Conservation (phyloP, 2,797 vertebrate genomes). For the Spatula clypeata region DNA sequence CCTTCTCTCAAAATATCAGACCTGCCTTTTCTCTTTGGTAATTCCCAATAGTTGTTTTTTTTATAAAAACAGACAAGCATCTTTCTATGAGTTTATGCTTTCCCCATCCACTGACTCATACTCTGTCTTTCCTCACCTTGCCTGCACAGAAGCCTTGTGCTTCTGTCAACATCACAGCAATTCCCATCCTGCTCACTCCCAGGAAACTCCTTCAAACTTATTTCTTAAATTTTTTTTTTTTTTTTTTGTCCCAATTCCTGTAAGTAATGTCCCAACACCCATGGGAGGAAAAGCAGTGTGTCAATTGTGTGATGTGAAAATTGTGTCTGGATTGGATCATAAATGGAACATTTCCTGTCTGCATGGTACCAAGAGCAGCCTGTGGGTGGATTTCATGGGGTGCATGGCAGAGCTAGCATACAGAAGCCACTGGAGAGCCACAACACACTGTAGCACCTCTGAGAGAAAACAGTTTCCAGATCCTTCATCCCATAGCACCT, state of each 20-base stretch:
- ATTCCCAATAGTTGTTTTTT: background rate
- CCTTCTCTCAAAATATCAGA: background rate
- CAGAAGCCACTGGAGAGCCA: background rate
- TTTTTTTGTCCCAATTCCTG: background rate
- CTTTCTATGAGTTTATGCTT: background rate
- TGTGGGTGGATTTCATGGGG: background rate
- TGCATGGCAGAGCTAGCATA: rapidly evolving
- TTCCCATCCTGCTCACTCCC: background rate
- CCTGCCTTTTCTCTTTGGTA: background rate
- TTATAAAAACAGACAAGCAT: background rate
- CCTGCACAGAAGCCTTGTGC: background rate
- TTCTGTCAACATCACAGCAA: background rate
- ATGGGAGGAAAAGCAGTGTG: background rate
- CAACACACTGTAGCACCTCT: background rate
- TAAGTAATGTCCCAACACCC: background rate
- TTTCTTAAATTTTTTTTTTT: conserved; percentile 14
- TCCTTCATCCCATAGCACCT: background rate
- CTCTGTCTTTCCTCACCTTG: background rate
- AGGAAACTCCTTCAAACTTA: background rate
- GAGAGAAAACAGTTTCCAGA: background rate
- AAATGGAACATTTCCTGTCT: background rate
- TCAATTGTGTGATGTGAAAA: background rate
- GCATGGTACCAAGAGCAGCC: background rate
- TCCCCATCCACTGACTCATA: background rate
- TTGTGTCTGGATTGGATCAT: background rate